These are phyloP conservation scores for Engraulis encrasicolus DNA, from an alignment of 2,113 vertebrate species.

Conservation along the genomic window DNA sequence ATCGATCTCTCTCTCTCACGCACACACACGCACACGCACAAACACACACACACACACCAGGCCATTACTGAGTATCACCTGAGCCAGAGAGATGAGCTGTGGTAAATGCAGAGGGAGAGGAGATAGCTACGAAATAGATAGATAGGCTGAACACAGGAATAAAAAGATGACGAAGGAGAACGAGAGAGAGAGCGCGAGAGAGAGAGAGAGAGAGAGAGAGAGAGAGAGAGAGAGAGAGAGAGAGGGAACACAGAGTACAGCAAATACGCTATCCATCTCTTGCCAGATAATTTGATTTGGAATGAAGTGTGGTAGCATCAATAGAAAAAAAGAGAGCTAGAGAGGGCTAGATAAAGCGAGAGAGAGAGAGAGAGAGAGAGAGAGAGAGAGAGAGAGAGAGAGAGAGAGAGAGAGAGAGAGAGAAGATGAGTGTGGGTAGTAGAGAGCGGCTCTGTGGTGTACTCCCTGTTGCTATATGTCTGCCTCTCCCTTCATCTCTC, in stretches of 20 bases:
- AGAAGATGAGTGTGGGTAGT: no score
- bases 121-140: slow-evolving; percentile 48
- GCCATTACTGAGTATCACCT: neutral
- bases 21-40: slow-evolving; percentile 1
- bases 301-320: slow-evolving; percentile 40
- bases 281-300: slow-evolving; percentile 48
- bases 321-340: slow-evolving; percentile 1
- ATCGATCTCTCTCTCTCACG: no score
- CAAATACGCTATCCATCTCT: slow-evolving; percentile 45
- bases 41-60: neutral
- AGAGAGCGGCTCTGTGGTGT: no score
- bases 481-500: neutral
- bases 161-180: neutral
- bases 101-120: slow-evolving; percentile 33
- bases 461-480: no score
- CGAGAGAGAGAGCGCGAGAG: slow-evolving; percentile 10
- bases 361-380: slow-evolving; percentile 31
- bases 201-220: slow-evolving; percentile 5
- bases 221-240: slow-evolving; percentile 4
- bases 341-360: neutral
- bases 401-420: no score
- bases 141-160: slow-evolving; percentile 24
- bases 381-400: slow-evolving; percentile 12
- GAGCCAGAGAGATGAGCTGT: slow-evolving; percentile 48
- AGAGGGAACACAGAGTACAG: slow-evolving; percentile 39